These are phyloP conservation scores for Phlogophora meticulosa DNA, from an alignment of 2,888 invertebrate genomes.

Conservation along the genomic window DNA sequence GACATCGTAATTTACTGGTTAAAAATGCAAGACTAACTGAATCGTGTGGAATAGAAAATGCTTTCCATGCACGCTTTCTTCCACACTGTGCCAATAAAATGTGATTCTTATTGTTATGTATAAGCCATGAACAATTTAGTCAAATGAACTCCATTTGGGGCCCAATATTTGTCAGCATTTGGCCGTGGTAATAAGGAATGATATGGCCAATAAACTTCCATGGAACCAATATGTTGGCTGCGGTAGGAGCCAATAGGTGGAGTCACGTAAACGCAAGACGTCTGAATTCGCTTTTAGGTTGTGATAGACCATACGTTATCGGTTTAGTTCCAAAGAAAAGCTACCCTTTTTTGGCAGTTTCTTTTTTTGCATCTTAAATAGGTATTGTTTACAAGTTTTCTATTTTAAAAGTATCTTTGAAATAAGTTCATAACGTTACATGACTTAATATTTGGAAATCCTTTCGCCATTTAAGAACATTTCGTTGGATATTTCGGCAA, in stretches of 20 bases:
- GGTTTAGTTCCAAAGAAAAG: not conserved
- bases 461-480: too few species aligned
- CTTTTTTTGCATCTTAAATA: too few species aligned
- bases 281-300: conserved; percentile 46
- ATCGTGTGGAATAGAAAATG: conserved; percentile 35
- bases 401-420: too few species aligned
- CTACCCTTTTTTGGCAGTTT: too few species aligned
- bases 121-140: conserved; percentile 42
- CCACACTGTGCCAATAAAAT: conserved; percentile 40
- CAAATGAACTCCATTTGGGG: conserved; percentile 42
- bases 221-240: conserved; percentile 47
- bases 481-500: too few species aligned
- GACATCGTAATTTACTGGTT: conserved; percentile 25
- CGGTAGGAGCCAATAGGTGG: conserved; percentile 49
- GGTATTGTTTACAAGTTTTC: too few species aligned
- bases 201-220: conserved; percentile 41
- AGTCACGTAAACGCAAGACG: conserved; percentile 46
- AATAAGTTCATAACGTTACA: too few species aligned
- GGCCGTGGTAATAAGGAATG: conserved; percentile 39
- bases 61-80: conserved; percentile 44
- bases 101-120: conserved; percentile 39
- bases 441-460: too few species aligned
- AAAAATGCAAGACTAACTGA: conserved; percentile 44
- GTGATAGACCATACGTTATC: conserved; percentile 12
- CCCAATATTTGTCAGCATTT: conserved; percentile 46